Conservation (phyloP, 2,797 vertebrate species). For the Pseudotriccus pelzelni region DNA sequence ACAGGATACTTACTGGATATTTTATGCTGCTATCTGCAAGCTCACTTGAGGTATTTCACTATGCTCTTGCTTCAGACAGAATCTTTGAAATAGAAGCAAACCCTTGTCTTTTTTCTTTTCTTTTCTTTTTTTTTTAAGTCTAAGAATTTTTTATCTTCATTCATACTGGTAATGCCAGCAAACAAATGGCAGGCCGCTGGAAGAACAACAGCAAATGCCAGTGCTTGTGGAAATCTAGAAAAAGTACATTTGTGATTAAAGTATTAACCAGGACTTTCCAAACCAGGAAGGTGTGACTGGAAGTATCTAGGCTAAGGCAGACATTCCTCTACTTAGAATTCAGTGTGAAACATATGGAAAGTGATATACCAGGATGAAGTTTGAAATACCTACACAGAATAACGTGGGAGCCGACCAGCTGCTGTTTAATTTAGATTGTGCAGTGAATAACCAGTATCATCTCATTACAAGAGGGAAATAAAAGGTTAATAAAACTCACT, state of each 20-base stretch:
- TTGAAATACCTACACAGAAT: not conserved
- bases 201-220: not conserved
- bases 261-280: not conserved
- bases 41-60: not conserved
- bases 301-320: not conserved
- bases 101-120: not conserved
- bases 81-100: not conserved
- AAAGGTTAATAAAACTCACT: not conserved
- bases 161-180: not conserved
- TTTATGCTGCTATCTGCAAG: not conserved
- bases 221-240: not conserved
- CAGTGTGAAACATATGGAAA: slow-evolving; percentile 20
- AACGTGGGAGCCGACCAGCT: not conserved
- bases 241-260: not conserved
- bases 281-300: not conserved
- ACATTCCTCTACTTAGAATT: not conserved
- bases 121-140: not conserved
- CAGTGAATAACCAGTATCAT: not conserved
- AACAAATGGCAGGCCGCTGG: not conserved
- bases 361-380: not conserved
- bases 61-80: not conserved
- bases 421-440: not conserved
- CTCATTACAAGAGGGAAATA: not conserved
- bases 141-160: not conserved
- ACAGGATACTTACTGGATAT: not conserved